phyloP scores from a whole-genome alignment of 2,888 invertebrate genomes.

The Tipula vernalis region DNA sequence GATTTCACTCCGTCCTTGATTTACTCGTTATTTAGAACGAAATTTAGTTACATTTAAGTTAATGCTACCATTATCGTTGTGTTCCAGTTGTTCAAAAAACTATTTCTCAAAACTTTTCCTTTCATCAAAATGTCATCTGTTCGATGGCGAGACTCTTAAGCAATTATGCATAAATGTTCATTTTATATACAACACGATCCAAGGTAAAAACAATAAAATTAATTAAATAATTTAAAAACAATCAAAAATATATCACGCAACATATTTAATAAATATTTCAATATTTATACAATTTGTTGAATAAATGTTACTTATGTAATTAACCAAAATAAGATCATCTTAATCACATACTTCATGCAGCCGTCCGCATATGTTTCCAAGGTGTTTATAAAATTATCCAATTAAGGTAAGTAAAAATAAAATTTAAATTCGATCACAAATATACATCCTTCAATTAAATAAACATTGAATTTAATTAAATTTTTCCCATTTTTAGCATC shows the following conservation, averaged over 20 bases:
- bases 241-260: not conserved
- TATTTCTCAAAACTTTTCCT: not conserved
- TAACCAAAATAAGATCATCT: not conserved
- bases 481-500: not conserved
- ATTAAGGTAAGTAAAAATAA: not conserved
- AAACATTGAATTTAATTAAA: not conserved
- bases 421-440: not conserved
- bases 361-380: not conserved
- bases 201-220: not conserved
- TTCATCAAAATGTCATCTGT: not conserved
- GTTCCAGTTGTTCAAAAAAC: not conserved
- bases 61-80: no score
- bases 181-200: not conserved
- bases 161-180: not conserved
- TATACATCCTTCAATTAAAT: not conserved
- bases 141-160: not conserved
- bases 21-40: no score
- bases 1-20: no score
- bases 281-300: not conserved
- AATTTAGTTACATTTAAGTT: no score
- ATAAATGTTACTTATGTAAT: not conserved
- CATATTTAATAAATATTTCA: not conserved
- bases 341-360: not conserved
- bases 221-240: not conserved
- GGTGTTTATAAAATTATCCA: not conserved